A percentile compares a stretch with the other conserved stretches of the same genome.
Evolutionary conservation across 2,113 vertebrate species (phyloP).

Genomic region (Hydropotes inermis): DNA sequence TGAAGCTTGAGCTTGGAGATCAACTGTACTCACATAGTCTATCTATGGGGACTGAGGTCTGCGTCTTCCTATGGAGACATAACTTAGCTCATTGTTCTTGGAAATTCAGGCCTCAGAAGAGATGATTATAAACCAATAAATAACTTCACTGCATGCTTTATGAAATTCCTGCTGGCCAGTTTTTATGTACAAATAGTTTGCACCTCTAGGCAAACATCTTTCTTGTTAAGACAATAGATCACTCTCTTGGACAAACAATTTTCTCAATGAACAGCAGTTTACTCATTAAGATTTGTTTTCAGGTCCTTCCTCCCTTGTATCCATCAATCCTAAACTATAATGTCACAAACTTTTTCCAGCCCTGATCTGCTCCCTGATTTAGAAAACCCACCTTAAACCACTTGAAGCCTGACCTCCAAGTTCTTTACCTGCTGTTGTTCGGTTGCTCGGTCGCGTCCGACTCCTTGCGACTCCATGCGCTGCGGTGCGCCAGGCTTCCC

Average conservation of each 20-base stretch:
- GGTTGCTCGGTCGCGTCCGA: accelerated
- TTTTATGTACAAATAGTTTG: background rate
- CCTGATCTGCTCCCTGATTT: background rate
- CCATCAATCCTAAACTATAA: background rate
- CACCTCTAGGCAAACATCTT: background rate
- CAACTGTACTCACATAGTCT: background rate
- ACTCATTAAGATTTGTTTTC: background rate
- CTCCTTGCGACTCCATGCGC: background rate
- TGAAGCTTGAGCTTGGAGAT: background rate
- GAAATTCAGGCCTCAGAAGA: background rate
- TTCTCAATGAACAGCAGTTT: background rate
- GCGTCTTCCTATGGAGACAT: background rate
- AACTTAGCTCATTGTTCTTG: background rate
- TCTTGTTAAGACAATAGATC: background rate
- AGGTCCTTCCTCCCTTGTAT: background rate
- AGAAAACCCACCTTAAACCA: background rate
- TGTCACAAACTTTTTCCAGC: background rate
- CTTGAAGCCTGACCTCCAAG: background rate
- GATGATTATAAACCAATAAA: background rate
- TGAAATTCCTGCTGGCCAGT: background rate
- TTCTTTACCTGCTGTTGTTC: background rate
- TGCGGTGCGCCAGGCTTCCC: background rate
- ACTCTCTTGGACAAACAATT: background rate
- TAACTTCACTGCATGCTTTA: background rate
- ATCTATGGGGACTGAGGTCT: background rate